These are phyloP conservation scores for Marmota flaviventris DNA, from an alignment of 2,113 vertebrate genomes.

Conservation along the genomic window DNA sequence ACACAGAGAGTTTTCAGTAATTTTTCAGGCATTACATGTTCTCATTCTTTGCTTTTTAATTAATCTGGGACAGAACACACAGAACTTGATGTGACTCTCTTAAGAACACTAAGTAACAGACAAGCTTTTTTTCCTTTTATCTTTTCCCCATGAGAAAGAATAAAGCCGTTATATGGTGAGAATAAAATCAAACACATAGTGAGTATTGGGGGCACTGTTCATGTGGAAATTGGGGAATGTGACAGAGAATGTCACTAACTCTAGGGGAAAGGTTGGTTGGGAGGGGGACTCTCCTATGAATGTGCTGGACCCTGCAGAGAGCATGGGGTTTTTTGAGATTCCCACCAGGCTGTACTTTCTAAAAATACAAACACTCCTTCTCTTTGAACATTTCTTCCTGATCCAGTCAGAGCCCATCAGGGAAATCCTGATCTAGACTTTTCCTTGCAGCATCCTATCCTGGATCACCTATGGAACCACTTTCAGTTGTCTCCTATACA, in stretches of 20 bases:
- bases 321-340: background rate
- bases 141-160: constrained; percentile 32
- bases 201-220: background rate
- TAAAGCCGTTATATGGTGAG: background rate
- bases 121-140: background rate
- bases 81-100: background rate
- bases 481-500: constrained; percentile 92
- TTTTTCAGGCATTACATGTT: background rate
- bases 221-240: background rate
- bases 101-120: constrained; percentile 32
- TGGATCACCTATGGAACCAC: constrained; percentile 94
- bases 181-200: background rate
- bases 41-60: background rate
- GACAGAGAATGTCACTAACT: background rate
- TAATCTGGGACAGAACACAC: background rate
- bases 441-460: constrained; percentile 89
- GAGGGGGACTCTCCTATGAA: background rate
- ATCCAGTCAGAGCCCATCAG: background rate
- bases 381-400: background rate
- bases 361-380: background rate
- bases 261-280: background rate
- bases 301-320: too few relatives aligned
- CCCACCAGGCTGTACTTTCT: background rate
- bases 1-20: background rate
- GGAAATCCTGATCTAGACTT: background rate